These are phyloP conservation scores for Nasua narica DNA, from an alignment of 2,797 vertebrate genomes.

Conservation along the genomic window DNA sequence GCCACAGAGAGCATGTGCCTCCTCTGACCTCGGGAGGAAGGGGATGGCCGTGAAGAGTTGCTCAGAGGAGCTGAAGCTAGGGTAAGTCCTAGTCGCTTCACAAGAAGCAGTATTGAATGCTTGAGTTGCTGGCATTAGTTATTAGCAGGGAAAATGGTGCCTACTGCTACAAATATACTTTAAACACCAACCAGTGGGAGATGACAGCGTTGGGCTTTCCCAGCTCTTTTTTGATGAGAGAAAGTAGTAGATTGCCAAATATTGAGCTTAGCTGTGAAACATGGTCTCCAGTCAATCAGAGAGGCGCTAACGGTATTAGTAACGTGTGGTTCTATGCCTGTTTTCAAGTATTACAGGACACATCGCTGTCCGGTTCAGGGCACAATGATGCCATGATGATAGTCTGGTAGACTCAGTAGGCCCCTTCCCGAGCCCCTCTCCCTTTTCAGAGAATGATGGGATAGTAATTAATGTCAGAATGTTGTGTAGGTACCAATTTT, in stretches of 20 bases:
- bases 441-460: constrained; percentile 88
- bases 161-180: constrained; percentile 49
- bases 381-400: constrained; percentile 81
- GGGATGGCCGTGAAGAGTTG: constrained; percentile 64
- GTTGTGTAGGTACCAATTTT: constrained; percentile 88
- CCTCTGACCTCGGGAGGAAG: constrained; percentile 55
- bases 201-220: constrained; percentile 68
- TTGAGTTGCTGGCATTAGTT: constrained; percentile 76
- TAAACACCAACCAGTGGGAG: constrained; percentile 72
- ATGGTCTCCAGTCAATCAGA: constrained; percentile 78
- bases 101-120: constrained; percentile 75
- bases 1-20: constrained; percentile 82
- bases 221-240: constrained; percentile 64
- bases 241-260: constrained; percentile 83
- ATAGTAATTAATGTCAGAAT: constrained; percentile 93
- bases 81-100: constrained; percentile 60
- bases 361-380: constrained; percentile 72
- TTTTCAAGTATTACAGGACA: constrained; percentile 84
- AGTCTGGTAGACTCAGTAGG: constrained; percentile 79
- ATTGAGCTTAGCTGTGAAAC: constrained; percentile 79
- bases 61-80: constrained; percentile 69
- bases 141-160: constrained; percentile 51
- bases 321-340: constrained; percentile 82
- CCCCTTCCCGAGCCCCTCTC: constrained; percentile 65
- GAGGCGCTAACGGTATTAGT: constrained; percentile 79